Percentiles rank a stretch among this genome's conserved stretches.
Conservation (phyloP, 53 echinoderm and acorn worm species). For the Paelopatides confundens region DNA sequence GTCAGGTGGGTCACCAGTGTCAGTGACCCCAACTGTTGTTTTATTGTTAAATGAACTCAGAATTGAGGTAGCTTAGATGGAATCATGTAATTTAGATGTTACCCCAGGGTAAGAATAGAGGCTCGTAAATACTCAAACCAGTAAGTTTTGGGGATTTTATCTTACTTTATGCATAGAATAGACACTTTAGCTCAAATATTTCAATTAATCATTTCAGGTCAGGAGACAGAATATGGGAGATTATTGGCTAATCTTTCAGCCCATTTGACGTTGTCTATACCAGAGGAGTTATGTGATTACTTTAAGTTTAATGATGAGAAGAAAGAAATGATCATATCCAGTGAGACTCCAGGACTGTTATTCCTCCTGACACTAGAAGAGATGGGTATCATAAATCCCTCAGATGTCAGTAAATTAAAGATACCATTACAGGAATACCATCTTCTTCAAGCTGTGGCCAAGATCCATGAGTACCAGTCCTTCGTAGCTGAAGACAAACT, state of each 20-base stretch:
- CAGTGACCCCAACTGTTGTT: too few relatives aligned
- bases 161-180: too few relatives aligned
- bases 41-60: too few relatives aligned
- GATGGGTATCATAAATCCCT: neutral
- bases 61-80: too few relatives aligned
- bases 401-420: neutral
- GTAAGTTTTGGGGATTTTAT: too few relatives aligned
- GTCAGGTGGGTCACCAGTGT: too few relatives aligned
- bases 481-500: neutral
- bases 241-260: neutral
- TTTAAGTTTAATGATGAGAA: neutral
- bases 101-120: too few relatives aligned
- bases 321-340: neutral
- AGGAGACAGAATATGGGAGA: neutral
- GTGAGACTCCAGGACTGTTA: constrained; percentile 1
- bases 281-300: neutral
- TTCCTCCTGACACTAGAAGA: neutral
- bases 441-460: neutral
- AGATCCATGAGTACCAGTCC: neutral
- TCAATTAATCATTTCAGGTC: neutral
- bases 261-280: neutral
- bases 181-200: too few relatives aligned
- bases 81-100: too few relatives aligned
- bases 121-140: too few relatives aligned
- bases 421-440: neutral